Percentiles rank a stretch among this genome's conserved stretches.
phyloP scores from a whole-genome alignment of 2,113 vertebrate genomes.

The Tragelaphus buxtoni region DNA sequence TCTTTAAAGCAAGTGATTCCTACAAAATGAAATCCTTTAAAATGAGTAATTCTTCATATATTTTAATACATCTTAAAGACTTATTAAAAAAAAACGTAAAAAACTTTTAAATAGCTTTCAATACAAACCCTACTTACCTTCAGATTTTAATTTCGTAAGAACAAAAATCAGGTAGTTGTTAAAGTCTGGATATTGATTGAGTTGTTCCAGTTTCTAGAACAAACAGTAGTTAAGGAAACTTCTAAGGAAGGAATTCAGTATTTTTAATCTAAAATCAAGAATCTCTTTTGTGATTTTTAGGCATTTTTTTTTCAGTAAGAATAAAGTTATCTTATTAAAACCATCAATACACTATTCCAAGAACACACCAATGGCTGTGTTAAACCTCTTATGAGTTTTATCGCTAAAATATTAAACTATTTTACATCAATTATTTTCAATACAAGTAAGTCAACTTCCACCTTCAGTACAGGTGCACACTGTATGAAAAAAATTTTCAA shows the following conservation, averaged over 20 bases:
- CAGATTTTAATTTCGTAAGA: constrained; percentile 96
- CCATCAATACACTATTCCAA: background rate
- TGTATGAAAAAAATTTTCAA: too few relatives aligned
- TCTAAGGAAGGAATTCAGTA: constrained; percentile 16
- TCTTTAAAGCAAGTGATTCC: background rate
- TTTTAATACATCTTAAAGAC: background rate
- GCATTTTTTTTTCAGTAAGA: background rate
- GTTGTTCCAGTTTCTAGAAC: constrained; percentile 96
- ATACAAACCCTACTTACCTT: constrained; percentile 87
- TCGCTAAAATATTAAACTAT: background rate
- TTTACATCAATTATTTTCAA: too few relatives aligned
- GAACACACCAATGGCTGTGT: background rate
- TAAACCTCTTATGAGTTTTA: background rate
- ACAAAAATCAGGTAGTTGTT: constrained; percentile 99
- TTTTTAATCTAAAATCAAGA: constrained; percentile 36
- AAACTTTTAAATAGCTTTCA: background rate
- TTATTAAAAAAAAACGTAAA: background rate
- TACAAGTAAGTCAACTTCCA: too few relatives aligned
- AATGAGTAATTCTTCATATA: background rate
- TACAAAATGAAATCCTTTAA: constrained; percentile 28
- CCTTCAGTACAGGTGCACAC: too few relatives aligned
- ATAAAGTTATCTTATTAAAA: constrained; percentile 20
- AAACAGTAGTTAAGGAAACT: constrained; percentile 85
- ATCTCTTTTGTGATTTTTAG: background rate
- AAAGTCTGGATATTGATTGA: constrained; percentile 98